Evolutionary conservation across 2,113 vertebrate species (phyloP), one percentile per base, ranked within the genome.

Genomic region (Hippocampus comes): DNA sequence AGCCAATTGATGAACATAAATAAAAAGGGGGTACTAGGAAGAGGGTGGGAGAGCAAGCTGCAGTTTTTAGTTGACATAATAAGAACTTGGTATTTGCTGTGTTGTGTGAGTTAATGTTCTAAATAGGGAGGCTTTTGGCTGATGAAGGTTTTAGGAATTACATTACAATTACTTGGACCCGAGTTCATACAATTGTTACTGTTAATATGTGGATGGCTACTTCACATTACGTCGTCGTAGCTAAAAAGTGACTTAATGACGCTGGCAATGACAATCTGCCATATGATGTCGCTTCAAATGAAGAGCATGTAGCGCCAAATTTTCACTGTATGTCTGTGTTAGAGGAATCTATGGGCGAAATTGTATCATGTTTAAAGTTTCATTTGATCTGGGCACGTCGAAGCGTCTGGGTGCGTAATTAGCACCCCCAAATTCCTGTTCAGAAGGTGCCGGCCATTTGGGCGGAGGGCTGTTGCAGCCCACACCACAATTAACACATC

Each of bases 1-100:
- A 23, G 41, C 60, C 48, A 72, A 73, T 61, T 57, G 20, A 82
- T 74, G 73, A 34, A 72, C 43, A 8, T 56, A 71, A 82, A 82
- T 70, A 79, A 67, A 61, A 56, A 64, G 60, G 46, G 64, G 7
- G 66, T 21, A 11, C 41, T 61, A 2, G 21, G 49, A 53, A 0
- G 34, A 17, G 66, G 17, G 30, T 43, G 20, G 64, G 63, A 30
- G 68, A 71, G 34, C 42, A 63, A 61, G 5, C 25, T 27, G n/a
- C 27, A 20, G n/a, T 34, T 8, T 12, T 46, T 5, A 30, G 12
- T 30, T 49, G 4, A 41, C 18, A 63, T 56, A 23, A 55, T 55
- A 55, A n/a, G 21, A 55, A 57, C 55, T 5, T 21, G n/a, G 21
- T 1, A 23, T 57, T 11, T 57, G 55, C 55, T 56, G 20, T 55